Base-by-base conservation (phyloP, 2,113 vertebrate species). In the Sylvietta virens region DNA sequence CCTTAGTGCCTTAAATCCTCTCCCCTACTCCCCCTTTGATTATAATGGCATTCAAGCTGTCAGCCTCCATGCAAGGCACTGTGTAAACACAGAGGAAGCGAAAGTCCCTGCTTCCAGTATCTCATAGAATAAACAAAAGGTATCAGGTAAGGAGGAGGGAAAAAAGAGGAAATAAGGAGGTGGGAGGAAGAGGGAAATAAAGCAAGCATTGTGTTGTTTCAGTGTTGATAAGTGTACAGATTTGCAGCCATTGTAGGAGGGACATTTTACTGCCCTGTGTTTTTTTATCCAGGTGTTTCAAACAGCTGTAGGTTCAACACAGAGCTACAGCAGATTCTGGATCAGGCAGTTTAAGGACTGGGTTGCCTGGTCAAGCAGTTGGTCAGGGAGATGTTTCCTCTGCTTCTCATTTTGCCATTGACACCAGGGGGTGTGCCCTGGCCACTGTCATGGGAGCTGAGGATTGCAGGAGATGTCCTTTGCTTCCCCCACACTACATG, bases 401-500 rank as follows among this genome's bases (percentile, higher is more conserved):
- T 77, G 2, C 48, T 83, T 31, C 45, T 48, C 33, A 13, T 33
- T 74, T 81, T 76, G 42, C 42, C 13, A 4, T 3, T 77, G 42
- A 8, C 5, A 5, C 15, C 3, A 56, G 30, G 27, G 30, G 30
- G 26, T 47, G n/a, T 83, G 3, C 11, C 11, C 6, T 6, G 30
- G n/a, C 22, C 40, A 18, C 15, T 30, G 45, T 31, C 5, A 1
- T 0, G 0, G 47, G 11, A 67, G 24, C 17, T 37, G 65, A 84
- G 45, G 39, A 35, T 17, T 42, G 20, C 1, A 2, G 42, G 37
- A 65, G 6, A 62, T 14, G 8, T 64, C 26, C 13, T 78, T 72
- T 6, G 1, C 15, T 79, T 16, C 9, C 3, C 7, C 2, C 0
- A 6, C 4, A 2, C 1, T 30, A 20, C 7, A 31, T 1, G 10